Percentiles rank a stretch among this genome's conserved stretches.
Evolutionary conservation across 2,113 vertebrate genomes (phyloP).

Genomic region (Daboia siamensis): DNA sequence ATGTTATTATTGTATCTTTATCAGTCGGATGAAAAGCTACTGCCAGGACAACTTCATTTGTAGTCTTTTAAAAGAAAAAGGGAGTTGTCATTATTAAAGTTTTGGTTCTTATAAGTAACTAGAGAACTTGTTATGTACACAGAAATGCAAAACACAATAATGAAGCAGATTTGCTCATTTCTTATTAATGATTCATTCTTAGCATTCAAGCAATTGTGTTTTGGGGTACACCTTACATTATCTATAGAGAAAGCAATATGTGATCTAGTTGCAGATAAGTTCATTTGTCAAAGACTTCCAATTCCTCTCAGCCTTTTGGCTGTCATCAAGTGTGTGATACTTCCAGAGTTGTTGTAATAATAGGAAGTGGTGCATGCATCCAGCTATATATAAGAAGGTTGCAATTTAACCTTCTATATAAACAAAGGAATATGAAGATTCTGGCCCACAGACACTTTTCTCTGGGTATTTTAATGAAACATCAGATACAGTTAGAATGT

Average conservation of each 20-base stretch:
- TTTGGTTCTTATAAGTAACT: not conserved
- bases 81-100: slow-evolving; percentile 20
- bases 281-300: not conserved
- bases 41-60: slow-evolving; percentile 90
- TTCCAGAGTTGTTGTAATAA: not conserved
- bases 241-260: not conserved
- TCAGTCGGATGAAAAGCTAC: slow-evolving; percentile 96
- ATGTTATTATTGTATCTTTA: slow-evolving; percentile 90
- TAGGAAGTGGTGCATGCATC: not conserved
- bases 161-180: not conserved
- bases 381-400: not conserved
- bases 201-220: not conserved
- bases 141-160: not conserved
- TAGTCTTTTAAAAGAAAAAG: slow-evolving; percentile 70
- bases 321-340: not conserved
- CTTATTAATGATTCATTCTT: not conserved
- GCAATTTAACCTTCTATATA: not conserved
- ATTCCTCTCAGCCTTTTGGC: not conserved
- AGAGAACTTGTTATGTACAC: not conserved
- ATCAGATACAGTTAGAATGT: not conserved
- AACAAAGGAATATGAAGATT: not conserved
- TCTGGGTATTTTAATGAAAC: not conserved
- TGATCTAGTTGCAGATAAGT: not conserved
- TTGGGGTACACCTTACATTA: not conserved
- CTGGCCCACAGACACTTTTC: not conserved